phyloP scores from a whole-genome alignment of 2,113 vertebrate genomes.

The Alligator sinensis region DNA sequence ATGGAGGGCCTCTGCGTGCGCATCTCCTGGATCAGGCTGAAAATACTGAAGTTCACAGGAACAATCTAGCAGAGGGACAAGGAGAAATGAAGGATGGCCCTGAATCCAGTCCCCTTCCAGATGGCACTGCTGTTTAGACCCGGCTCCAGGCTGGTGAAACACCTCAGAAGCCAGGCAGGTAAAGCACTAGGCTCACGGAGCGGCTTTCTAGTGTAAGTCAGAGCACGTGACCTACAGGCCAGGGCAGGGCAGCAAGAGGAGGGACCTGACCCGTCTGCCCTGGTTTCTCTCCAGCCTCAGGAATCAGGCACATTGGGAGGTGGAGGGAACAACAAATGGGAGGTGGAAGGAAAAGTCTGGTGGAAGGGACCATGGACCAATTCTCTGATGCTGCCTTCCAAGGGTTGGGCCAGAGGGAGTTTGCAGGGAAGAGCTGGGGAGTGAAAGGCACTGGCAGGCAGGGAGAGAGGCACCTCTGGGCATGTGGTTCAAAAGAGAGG shows the following conservation, averaged over 20 bases:
- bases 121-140: rapidly evolving
- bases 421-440: rapidly evolving
- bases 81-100: background rate
- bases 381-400: rapidly evolving
- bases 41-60: conserved; percentile 90
- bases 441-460: background rate
- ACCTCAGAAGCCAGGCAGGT: background rate
- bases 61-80: conserved; percentile 82
- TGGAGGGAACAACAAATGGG: background rate
- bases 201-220: background rate
- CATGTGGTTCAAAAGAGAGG: background rate
- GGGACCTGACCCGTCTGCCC: no score
- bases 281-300: background rate
- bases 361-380: rapidly evolving
- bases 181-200: background rate
- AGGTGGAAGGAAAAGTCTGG: background rate
- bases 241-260: background rate
- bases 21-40: conserved; percentile 90
- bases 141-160: background rate
- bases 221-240: background rate
- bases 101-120: background rate
- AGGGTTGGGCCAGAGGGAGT: background rate
- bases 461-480: background rate
- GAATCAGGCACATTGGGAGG: rapidly evolving
- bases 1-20: conserved; percentile 92